Base-by-base conservation (phyloP, 2,888 invertebrate species). In the Conomelus anceps region DNA sequence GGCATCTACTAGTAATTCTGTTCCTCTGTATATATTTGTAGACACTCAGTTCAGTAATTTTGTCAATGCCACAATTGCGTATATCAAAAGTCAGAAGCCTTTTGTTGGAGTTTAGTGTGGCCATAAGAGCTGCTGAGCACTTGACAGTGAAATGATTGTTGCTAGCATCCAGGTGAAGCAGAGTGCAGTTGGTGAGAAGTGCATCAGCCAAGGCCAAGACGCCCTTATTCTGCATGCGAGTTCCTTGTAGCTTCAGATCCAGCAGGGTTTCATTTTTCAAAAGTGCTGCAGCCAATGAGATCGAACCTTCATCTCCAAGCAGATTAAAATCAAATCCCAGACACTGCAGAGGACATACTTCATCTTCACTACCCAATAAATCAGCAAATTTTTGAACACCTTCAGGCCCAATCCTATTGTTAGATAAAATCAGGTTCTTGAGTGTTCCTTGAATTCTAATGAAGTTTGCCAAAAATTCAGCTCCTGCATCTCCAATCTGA, bases 241-340 rank as follows among this genome's bases (percentile, higher is more conserved):
- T 88, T 3, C 89, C 89, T n/a, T 88, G 26, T 22, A 90, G 24
- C n/a, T 88, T 86, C 23, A 90, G 13, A 23, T 90, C 89, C 22
- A 87, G n/a, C 20, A 89, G 89, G 20, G 41, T 22, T 20, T 22
- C 23, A 22, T 89, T 87, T n/a, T 88, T 87, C n/a, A 87, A 84
- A 24, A 90, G 23, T 22, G 87, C 89, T 20, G 89, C 86, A 13
- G 90, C 89, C 86, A 90, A 85, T 26, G 29, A 29, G 23, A 23
- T 86, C 1, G 89, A 90, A 0, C 89, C 90, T 84, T 89, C 86
- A 17, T 90, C 90, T 4, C 89, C 90, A n/a, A 90, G 88, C n/a
- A 90, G 63, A 84, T 90, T 90, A 11, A 89, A 89, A 26, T 89
- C 88, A 3, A 90, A 24, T 34, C 89, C 90, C 11, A 90, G 86